Evolutionary conservation across 2,113 vertebrate species (phyloP), one percentile per base, ranked within the genome.

Genomic region (Urocitellus parryii): DNA sequence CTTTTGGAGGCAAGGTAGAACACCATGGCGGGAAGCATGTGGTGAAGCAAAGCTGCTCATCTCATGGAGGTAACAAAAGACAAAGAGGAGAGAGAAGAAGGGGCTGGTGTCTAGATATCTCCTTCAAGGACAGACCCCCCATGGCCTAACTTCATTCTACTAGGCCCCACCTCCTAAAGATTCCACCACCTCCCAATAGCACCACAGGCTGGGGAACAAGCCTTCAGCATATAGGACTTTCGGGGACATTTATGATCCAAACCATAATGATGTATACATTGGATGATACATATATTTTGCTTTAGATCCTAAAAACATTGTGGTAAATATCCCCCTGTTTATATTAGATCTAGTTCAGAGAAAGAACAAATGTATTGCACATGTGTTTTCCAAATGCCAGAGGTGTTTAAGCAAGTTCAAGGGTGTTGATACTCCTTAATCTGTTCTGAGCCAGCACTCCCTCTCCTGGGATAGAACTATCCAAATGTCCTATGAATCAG

Each of bases 401-500:
- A 67, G 77, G 37, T 74, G 39, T 93, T 58, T 82, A 73, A 94
- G 58, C 91, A 91, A 91, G 91, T 79, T 94, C 80, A 56, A 81
- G 20, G 53, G 37, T 93, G 51, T 58, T 56, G 51, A 22, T 83
- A 65, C 7, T 89, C 42, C 37, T 82, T n/a, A 8, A 74, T 88
- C 81, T 77, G 0, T 89, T 88, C 45, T 56, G 48, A 91, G 51
- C 79, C 86, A 96, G 74, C 74, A 63, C 16, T 82, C 27, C 8
- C 24, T 80, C 65, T 83, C 61, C 76, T 90, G 81, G 61, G 63
- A 85, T 72, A 78, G 88, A 87, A 94, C 45, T 61, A 58, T 72
- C 63, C 70, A 58, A 29, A 79, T 68, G 68, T 10, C 83, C 88
- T 67, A n/a, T 37, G n/a, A 63, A 48, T 91, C 84, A 74, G 11